Evolutionary conservation across 2,888 invertebrate species (phyloP), one percentile per base, ranked within the genome.

Genomic region (Habroteleia sp.): DNA sequence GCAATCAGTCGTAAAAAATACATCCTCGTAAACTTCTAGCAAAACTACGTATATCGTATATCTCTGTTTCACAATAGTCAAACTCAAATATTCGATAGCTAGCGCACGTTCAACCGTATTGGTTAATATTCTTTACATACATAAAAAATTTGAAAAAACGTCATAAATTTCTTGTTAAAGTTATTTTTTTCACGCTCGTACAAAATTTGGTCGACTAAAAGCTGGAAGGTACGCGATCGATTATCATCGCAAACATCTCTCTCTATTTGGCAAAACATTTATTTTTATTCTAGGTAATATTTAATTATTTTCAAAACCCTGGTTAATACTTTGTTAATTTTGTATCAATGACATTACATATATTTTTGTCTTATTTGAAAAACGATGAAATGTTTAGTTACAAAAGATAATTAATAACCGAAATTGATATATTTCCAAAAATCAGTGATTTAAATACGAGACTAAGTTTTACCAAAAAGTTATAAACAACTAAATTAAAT

Each of bases 11-110:
- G 35, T 68, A 58, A 48, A 50, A 50, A 52, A 69, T 60, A 69
- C 69, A 60, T 44, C 33, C 50, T 29, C 29, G 35, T 50, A 68
- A 48, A 60, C 25, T 25, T 68, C 52, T 69, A 74, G 74, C 68
- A 74, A 74, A 74, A 74, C 68, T 74, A 74, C 46, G 27, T 42
- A 37, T 63, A n/a, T 56, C 16, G n/a, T n/a, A n/a, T n/a, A n/a
- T n/a, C n/a, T 71, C 39, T 56, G 52, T 68, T 42, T 42, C 46
- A 13, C 56, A 54, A 63, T 74, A 68, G 14, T 58, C 20, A 50
- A 52, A 42, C 39, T 23, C 20, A 10, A 7, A 39, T 25, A n/a
- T 29, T 31, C 20, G 29, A 16, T 17, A 14, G 16, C 13, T 37
- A 14, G n/a, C 31, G 14, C 29, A 14, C 20, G 7, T 44, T 37